Percentiles rank a stretch among this genome's conserved stretches.
Conservation (phyloP, 2,113 vertebrate species). For the Ranitomeya variabilis region DNA sequence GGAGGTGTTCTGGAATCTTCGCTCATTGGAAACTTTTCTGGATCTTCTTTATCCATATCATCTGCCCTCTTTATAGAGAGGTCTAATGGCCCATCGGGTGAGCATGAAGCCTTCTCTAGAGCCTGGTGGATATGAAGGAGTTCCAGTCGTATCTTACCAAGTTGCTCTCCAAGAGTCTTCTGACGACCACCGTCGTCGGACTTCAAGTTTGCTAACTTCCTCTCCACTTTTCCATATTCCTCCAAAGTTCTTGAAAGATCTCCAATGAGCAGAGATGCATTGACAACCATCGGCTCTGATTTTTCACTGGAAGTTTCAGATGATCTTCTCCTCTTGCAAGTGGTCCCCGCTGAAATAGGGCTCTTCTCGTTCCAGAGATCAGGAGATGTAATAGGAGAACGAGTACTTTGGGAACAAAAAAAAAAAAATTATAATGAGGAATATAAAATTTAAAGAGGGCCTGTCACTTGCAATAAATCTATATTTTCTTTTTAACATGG, state of each 20-base stretch:
- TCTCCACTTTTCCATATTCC: conserved; percentile 88
- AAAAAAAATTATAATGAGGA: not conserved
- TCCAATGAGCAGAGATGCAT: conserved; percentile 72
- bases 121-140: conserved; percentile 90
- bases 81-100: conserved; percentile 84
- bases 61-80: conserved; percentile 84
- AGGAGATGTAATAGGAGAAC: conserved; percentile 24
- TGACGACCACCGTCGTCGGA: conserved; percentile 79
- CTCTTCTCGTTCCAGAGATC: conserved; percentile 40
- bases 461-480: no score
- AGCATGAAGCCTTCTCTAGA: conserved; percentile 75
- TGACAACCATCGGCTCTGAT: conserved; percentile 51
- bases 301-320: conserved; percentile 23
- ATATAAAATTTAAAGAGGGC: no score
- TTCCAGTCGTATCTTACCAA: conserved; percentile 88
- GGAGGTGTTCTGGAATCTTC: not conserved
- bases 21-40: not conserved
- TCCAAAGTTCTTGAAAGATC: conserved; percentile 87
- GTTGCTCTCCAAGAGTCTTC: conserved; percentile 85
- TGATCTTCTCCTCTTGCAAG: conserved; percentile 61
- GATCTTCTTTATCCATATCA: conserved; percentile 7
- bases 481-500: no score
- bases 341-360: conserved; percentile 58
- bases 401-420: conserved; percentile 23
- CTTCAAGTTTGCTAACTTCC: conserved; percentile 79